phyloP scores from a whole-genome alignment of 2,797 vertebrate genomes.

The Cichlasoma orientale region DNA sequence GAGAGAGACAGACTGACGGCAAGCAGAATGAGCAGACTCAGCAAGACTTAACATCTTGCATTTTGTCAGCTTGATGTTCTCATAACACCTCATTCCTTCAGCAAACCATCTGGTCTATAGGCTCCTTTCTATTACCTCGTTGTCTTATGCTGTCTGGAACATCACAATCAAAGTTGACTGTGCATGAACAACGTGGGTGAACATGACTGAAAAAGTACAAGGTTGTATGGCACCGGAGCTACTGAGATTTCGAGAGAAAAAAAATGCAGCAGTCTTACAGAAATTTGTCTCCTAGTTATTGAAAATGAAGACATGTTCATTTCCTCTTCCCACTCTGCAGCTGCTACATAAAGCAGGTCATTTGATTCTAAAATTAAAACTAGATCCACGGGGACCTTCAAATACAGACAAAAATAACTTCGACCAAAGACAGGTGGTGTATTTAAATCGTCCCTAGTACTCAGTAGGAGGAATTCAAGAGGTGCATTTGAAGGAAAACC shows the following conservation, averaged over 20 bases:
- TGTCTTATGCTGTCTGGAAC: conserved; percentile 25
- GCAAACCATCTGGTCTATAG: conserved; percentile 60
- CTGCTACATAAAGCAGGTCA: neutral
- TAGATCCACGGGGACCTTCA: neutral
- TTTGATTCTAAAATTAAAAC: conserved; percentile 36
- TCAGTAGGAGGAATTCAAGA: conserved; percentile 7
- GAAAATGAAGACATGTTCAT: neutral
- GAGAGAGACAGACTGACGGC: conserved; percentile 12
- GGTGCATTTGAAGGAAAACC: conserved; percentile 1
- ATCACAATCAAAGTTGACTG: conserved; percentile 34
- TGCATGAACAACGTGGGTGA: conserved; percentile 8
- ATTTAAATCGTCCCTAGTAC: neutral
- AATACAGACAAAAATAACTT: conserved; percentile 26
- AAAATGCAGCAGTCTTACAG: neutral
- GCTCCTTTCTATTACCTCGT: conserved; percentile 23
- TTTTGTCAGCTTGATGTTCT: conserved; percentile 63
- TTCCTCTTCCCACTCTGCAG: neutral
- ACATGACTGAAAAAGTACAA: neutral
- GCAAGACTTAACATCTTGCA: conserved; percentile 46
- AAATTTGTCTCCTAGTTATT: neutral
- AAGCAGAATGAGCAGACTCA: conserved; percentile 29
- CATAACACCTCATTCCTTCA: conserved; percentile 64
- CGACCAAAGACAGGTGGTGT: neutral
- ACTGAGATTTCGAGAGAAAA: neutral
- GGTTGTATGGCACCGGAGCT: neutral